phyloP scores from a whole-genome alignment of 2,888 invertebrate genomes.

The Drosophila parthenogenetica region DNA sequence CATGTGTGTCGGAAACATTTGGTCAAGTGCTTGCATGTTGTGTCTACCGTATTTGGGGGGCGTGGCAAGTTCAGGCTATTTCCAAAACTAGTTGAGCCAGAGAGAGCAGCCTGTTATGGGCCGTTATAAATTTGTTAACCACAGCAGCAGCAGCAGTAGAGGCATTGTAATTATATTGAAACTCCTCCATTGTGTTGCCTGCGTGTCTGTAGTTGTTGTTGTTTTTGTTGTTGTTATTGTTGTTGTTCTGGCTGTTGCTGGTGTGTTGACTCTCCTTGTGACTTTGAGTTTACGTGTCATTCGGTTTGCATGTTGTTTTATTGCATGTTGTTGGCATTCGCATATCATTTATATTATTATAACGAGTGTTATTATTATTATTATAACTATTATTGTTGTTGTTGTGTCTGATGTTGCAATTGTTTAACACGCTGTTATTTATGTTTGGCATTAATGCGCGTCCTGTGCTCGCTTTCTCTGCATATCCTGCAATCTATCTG shows the following conservation, averaged over 20 bases:
- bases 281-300: slow-evolving; percentile 46
- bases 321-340: slow-evolving; percentile 63
- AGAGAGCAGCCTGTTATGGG: slow-evolving; percentile 44
- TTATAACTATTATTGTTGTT: slow-evolving; percentile 37
- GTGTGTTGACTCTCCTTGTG: slow-evolving; percentile 17
- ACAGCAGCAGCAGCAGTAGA: slow-evolving; percentile 46
- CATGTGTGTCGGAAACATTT: slow-evolving; percentile 66
- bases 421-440: slow-evolving; percentile 66
- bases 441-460: slow-evolving; percentile 60
- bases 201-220: not conserved
- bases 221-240: slow-evolving; percentile 7
- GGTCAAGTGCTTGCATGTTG: slow-evolving; percentile 56
- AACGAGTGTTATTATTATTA: slow-evolving; percentile 45
- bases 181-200: slow-evolving; percentile 23
- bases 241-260: slow-evolving; percentile 9
- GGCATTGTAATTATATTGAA: slow-evolving; percentile 62
- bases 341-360: slow-evolving; percentile 61
- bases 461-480: slow-evolving; percentile 21
- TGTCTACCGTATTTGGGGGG: slow-evolving; percentile 32
- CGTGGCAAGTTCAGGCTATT: slow-evolving; percentile 60
- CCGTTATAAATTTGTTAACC: slow-evolving; percentile 75
- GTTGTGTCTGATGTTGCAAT: slow-evolving; percentile 49
- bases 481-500: slow-evolving; percentile 32
- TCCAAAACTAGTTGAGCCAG: slow-evolving; percentile 43
- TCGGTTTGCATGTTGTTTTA: slow-evolving; percentile 60